Conservation (phyloP, 2,888 invertebrate genomes). For the Pseudolycoriella hygida region DNA sequence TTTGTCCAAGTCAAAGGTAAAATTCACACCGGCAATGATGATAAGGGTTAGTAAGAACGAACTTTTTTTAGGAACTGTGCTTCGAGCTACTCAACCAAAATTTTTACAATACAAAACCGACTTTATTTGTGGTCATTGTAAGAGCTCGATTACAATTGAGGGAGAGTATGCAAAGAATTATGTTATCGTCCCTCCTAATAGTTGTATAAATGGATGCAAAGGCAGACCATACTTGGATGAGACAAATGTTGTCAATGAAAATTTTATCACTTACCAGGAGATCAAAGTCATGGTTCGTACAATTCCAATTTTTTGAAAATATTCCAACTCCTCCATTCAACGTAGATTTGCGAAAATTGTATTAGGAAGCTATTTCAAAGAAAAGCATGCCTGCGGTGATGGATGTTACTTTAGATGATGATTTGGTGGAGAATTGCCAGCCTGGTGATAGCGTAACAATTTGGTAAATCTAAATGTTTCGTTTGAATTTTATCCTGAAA, state of each 20-base stretch:
- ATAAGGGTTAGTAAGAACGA: neutral
- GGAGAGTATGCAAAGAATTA: slow-evolving; percentile 47
- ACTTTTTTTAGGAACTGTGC: slow-evolving; percentile 46
- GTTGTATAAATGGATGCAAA: slow-evolving; percentile 35
- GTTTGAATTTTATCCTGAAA: neutral
- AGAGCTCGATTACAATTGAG: slow-evolving; percentile 41
- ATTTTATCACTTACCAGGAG: too few relatives aligned
- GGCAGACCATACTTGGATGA: slow-evolving; percentile 26
- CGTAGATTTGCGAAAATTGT: neutral
- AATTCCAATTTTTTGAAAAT: slow-evolving; percentile 45
- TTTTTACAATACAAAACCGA: slow-evolving; percentile 58
- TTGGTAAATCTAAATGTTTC: too few relatives aligned
- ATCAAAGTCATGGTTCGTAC: slow-evolving; percentile 19
- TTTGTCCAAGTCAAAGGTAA: slow-evolving; percentile 57
- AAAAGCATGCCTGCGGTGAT: slow-evolving; percentile 54
- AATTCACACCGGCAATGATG: slow-evolving; percentile 3
- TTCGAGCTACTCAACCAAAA: slow-evolving; percentile 54
- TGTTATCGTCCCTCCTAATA: slow-evolving; percentile 27
- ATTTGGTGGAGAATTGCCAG: slow-evolving; percentile 70
- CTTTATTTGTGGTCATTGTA: slow-evolving; percentile 62
- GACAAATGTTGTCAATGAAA: too few relatives aligned
- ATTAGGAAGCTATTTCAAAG: slow-evolving; percentile 40
- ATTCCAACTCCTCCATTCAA: neutral
- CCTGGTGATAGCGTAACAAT: slow-evolving; percentile 78
- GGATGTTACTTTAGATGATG: slow-evolving; percentile 65